Conservation (phyloP, 2,113 vertebrate species). For the Cavia porcellus region DNA sequence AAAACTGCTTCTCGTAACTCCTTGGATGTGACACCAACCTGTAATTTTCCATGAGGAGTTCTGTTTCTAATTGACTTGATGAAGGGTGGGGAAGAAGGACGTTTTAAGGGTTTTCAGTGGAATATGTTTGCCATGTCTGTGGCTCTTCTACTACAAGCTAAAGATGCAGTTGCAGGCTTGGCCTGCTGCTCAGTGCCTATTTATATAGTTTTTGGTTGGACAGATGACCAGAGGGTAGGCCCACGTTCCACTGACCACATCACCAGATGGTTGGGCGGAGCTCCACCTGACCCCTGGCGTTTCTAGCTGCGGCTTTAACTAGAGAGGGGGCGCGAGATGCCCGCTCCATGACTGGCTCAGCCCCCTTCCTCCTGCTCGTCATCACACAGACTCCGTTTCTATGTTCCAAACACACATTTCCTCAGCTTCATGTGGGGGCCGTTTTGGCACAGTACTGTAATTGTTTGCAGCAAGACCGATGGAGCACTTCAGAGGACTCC, state of each 20-base stretch:
- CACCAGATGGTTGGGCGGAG: background rate
- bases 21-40: background rate
- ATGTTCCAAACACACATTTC: background rate
- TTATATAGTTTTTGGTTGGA: background rate
- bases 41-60: background rate
- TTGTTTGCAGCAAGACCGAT: background rate
- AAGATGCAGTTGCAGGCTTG: background rate
- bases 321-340: background rate
- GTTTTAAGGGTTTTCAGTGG: background rate
- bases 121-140: background rate
- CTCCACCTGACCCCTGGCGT: background rate
- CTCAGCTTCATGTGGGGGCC: background rate
- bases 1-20: background rate
- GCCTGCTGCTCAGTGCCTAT: background rate
- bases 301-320: background rate
- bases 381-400: background rate
- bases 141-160: background rate
- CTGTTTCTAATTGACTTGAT: background rate
- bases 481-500: slow-evolving; percentile 5
- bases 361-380: background rate
- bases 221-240: background rate
- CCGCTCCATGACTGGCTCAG: background rate
- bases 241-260: background rate
- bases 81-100: background rate
- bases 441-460: background rate